Percentiles rank a stretch among this genome's conserved stretches.
Conservation (phyloP, 1,140 invertebrate genomes). For the Trachymyrmex cornetzi region DNA sequence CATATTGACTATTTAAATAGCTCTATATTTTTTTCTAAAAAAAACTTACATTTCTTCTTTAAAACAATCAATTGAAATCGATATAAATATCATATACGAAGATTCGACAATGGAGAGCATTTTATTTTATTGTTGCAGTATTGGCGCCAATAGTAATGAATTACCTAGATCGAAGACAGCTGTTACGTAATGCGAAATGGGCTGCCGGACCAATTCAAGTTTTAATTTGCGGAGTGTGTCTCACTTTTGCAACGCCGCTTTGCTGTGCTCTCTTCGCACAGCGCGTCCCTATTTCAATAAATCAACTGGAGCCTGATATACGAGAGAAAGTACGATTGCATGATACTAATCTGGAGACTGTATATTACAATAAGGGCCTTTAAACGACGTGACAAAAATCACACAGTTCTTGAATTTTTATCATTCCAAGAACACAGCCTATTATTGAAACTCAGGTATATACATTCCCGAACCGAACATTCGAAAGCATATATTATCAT, state of each 20-base stretch:
- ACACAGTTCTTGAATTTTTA: background rate
- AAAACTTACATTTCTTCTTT: background rate
- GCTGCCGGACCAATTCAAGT: slow-evolving; percentile 89
- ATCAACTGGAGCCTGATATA: slow-evolving; percentile 88
- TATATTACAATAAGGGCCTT: slow-evolving; percentile 89
- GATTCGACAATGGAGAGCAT: background rate
- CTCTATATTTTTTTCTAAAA: background rate
- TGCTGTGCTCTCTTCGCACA: slow-evolving; percentile 94
- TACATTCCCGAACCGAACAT: slow-evolving; percentile 23
- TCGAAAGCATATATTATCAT: background rate
- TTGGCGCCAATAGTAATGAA: slow-evolving; percentile 91
- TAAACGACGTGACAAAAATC: slow-evolving; percentile 76
- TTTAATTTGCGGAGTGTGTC: slow-evolving; percentile 90
- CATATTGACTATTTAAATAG: background rate
- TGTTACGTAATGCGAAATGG: slow-evolving; percentile 87
- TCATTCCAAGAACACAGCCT: background rate
- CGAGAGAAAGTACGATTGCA: slow-evolving; percentile 84
- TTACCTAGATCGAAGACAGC: slow-evolving; percentile 88
- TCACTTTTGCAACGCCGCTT: slow-evolving; percentile 94
- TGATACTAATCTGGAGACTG: slow-evolving; percentile 83
- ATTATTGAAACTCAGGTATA: slow-evolving; percentile 40
- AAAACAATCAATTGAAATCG: background rate
- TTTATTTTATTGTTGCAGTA: slow-evolving; percentile 84
- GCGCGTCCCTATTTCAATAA: slow-evolving; percentile 88
- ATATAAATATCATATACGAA: background rate